Base-by-base conservation (phyloP, 2,888 invertebrate species). In the Harmothoe impar region DNA sequence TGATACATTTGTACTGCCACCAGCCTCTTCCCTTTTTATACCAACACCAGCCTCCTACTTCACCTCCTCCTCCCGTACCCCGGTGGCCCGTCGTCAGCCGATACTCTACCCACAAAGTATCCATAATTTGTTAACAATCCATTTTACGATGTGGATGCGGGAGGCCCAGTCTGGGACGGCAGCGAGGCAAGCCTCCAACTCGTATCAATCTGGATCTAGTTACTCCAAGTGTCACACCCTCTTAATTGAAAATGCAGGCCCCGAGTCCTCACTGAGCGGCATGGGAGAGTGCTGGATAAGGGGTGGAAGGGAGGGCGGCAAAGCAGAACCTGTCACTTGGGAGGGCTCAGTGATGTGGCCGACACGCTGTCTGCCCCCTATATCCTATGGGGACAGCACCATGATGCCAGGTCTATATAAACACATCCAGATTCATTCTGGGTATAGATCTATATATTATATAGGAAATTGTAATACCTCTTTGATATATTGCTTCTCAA, bases 231-330 rank as follows among this genome's bases (percentile, higher is more conserved):
- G 88, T 56, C 88, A 54, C 31, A 54, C 52, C 31, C 43, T 35
- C 88, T 54, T 88, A 88, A 88, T 88, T 88, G 88, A 88, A 88
- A 88, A 88, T 88, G 88, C 88, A 88, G 88, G 31, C 84, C 84
- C 20, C 3, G 84, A 84, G 84, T 51, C 51, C 35, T 1, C 84
- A 35, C 84, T 20, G 23, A 17, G n/a, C 62, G 3, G 62, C 7
- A 10, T 7, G 62, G 20, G 62, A 7, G 62, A 3, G 62, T n/a
- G 3, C 7, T 62, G 62, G 62, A 12, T 20, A n/a, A n/a, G 15
- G 62, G 3, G 20, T 3, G 20, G 62, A 20, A 25, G 0, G 84
- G 35, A 29, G 72, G 29, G 29, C 25, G 25, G 29, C 72, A 72
- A 72, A 72, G 72, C 72, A 72, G 72, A 72, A 72, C 25, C 23